A percentile compares a stretch with the other conserved stretches of the same genome.
These are phyloP conservation scores for Ornithorhynchus anatinus DNA, from an alignment of 2,113 vertebrate genomes.

Conservation along the genomic window DNA sequence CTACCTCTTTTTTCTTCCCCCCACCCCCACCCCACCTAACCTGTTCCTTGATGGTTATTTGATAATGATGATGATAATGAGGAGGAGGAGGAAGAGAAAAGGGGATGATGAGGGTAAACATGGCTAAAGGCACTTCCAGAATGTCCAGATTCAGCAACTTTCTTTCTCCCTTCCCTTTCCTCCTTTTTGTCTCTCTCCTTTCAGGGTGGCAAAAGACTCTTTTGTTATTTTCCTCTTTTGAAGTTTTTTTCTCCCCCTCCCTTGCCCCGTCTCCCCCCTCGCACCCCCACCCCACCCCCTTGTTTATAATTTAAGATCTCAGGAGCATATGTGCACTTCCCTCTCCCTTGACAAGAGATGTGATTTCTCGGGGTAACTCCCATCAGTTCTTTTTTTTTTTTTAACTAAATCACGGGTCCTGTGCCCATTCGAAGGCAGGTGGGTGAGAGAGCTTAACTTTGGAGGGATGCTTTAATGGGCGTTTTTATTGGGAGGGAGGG, in stretches of 20 bases:
- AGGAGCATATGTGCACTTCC: constrained; percentile 35
- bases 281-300: too few relatives aligned
- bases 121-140: constrained; percentile 49
- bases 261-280: constrained; percentile 3
- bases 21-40: constrained; percentile 2
- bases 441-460: constrained; percentile 67
- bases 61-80: not conserved
- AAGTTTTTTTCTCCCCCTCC: constrained; percentile 43
- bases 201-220: constrained; percentile 55
- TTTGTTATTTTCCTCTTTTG: constrained; percentile 65
- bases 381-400: constrained; percentile 61
- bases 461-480: constrained; percentile 42
- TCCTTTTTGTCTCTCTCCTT: not conserved
- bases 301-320: constrained; percentile 64
- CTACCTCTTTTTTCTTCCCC: not conserved
- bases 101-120: constrained; percentile 19
- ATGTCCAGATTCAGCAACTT: constrained; percentile 67
- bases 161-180: constrained; percentile 30
- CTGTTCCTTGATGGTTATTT: not conserved
- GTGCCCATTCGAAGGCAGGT: constrained; percentile 67
- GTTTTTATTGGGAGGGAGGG: not conserved
- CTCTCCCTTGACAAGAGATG: constrained; percentile 55
- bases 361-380: constrained; percentile 60
- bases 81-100: constrained; percentile 11
- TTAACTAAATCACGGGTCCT: constrained; percentile 61